Evolutionary conservation across 2,113 vertebrate species (phyloP), one percentile per base, ranked within the genome.

Genomic region (Arizona elegans): DNA sequence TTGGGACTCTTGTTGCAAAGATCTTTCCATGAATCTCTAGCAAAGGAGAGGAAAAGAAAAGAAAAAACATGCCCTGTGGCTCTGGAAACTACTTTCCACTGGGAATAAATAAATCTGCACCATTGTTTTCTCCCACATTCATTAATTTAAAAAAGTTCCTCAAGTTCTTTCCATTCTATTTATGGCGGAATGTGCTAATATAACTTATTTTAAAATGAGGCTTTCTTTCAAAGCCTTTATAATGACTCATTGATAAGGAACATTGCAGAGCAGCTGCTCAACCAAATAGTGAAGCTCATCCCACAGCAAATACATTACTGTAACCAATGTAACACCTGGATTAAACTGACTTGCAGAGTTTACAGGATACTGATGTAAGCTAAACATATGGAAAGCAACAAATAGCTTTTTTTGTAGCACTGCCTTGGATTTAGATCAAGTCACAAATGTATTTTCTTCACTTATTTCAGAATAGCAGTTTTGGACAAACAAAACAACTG

Each of bases 1-100:
- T 58, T 58, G 62, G 95, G 87, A 53, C 92, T 94, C 95, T 94
- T 97, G 94, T 96, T 95, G 95, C 96, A 95, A 95, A 96, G 95
- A 96, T 94, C 70, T 93, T 89, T 8, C 75, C 23, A 5, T 93
- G 92, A 94, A 94, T 94, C 94, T 89, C 33, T 43, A 87, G 33
- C n/a, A 47, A 9, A 52, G 10, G 29, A 29, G 13, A 33, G 43
- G 54, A 26, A n/a, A 33, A 55, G 59, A 53, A 75, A 33, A 52
- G 8, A 17, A 26, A 15, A n/a, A 52, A 50, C 21, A 58, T 15
- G 29, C 13, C 56, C 33, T n/a, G 86, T 10, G 75, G 54, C 53
- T 52, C 55, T 50, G 29, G 92, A 56, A 53, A 88, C 43, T 8
- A 23, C 55, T 91, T 21, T 75, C 59, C 52, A 75, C 13, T 81